Conservation (phyloP, 2,888 invertebrate genomes). For the Lypha dubia region DNA sequence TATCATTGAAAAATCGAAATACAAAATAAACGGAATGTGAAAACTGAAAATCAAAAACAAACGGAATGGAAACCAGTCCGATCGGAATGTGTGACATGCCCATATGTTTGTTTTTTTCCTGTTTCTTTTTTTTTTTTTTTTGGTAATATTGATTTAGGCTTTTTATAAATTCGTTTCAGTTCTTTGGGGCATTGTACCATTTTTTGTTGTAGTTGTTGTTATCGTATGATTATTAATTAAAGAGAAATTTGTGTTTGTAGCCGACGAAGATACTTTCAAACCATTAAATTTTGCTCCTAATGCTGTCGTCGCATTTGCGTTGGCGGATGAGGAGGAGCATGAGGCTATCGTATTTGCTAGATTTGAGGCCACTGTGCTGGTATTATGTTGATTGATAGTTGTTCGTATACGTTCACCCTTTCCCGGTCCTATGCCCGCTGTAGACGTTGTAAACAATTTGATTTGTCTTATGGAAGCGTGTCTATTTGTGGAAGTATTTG, state of each 20-base stretch:
- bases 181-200: conserved; percentile 79
- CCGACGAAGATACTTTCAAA: conserved; percentile 38
- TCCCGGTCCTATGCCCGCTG: conserved; percentile 76
- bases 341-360: conserved; percentile 48
- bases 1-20: too few relatives aligned
- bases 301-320: conserved; percentile 7
- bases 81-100: too few relatives aligned
- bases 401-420: conserved; percentile 78
- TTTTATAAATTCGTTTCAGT: conserved; percentile 84
- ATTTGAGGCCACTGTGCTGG: conserved; percentile 33
- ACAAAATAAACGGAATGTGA: too few relatives aligned
- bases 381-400: conserved; percentile 59
- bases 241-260: conserved; percentile 29
- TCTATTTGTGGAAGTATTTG: conserved; percentile 11
- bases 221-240: conserved; percentile 36
- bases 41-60: too few relatives aligned
- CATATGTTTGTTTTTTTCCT: neutral
- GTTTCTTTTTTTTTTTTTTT: neutral
- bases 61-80: too few relatives aligned
- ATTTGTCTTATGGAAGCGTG: conserved; percentile 73
- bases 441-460: conserved; percentile 74
- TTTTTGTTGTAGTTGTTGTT: conserved; percentile 30
- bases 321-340: neutral
- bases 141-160: conserved; percentile 48
- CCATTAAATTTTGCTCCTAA: conserved; percentile 40